phyloP scores from a whole-genome alignment of 2,113 vertebrate genomes.

The Craseonycteris thonglongyai region DNA sequence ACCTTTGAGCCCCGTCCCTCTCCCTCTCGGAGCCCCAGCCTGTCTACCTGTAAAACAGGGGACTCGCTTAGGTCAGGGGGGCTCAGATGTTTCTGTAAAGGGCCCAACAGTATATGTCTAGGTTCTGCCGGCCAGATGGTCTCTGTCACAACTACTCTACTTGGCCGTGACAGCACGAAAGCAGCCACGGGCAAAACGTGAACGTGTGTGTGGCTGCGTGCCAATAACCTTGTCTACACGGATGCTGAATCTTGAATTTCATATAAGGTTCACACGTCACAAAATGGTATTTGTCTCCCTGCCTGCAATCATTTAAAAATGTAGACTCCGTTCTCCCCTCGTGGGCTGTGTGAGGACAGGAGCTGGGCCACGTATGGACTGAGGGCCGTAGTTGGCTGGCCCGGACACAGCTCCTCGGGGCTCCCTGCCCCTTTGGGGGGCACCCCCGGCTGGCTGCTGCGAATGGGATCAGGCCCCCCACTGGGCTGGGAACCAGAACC shows the following conservation, averaged over 20 bases:
- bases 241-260: not conserved
- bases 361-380: not conserved
- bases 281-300: not conserved
- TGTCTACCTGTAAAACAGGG: not conserved
- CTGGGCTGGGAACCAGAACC: not conserved
- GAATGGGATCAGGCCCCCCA: not conserved
- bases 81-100: not conserved
- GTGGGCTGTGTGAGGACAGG: rapidly evolving
- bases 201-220: rapidly evolving
- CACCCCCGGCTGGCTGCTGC: not conserved
- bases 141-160: not conserved
- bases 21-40: not conserved
- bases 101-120: rapidly evolving
- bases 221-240: not conserved
- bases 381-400: not conserved
- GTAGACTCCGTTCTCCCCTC: not conserved
- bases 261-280: not conserved
- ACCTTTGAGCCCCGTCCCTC: not conserved
- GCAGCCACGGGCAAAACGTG: rapidly evolving
- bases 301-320: not conserved
- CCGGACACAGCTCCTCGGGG: not conserved
- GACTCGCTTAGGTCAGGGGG: too few species aligned
- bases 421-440: not conserved
- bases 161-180: rapidly evolving
- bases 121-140: not conserved